Evolutionary conservation across 2,797 vertebrate genomes (phyloP).

Genomic region (Pseudocheirus occidentalis): DNA sequence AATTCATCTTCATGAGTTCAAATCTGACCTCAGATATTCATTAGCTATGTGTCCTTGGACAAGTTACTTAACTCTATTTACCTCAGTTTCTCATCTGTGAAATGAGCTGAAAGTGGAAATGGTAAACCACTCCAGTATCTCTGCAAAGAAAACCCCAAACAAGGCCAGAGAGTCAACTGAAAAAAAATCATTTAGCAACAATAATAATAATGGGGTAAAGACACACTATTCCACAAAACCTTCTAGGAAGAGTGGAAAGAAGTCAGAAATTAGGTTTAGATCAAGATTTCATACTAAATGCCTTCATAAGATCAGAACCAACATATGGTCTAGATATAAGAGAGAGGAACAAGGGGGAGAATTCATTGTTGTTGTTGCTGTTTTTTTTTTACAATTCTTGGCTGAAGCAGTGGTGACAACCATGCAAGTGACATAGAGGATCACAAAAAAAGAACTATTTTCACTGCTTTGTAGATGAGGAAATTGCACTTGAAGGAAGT

Average conservation of each 20-base stretch:
- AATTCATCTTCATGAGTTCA: background rate
- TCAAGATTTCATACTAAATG: background rate
- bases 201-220: background rate
- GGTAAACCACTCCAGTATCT: background rate
- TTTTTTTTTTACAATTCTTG: background rate
- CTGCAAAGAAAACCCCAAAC: background rate
- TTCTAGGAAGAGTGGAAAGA: background rate
- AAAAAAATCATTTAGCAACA: background rate
- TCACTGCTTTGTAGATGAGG: background rate
- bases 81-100: rapidly evolving
- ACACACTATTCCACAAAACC: background rate
- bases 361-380: no score
- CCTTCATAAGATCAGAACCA: background rate
- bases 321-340: background rate
- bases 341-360: background rate
- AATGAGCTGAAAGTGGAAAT: background rate
- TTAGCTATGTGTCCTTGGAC: background rate
- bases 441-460: background rate
- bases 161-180: background rate
- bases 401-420: background rate
- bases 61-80: background rate
- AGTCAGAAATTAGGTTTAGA: background rate
- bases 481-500: background rate
- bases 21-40: background rate
- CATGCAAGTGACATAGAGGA: background rate